Percentiles rank a stretch among this genome's conserved stretches.
phyloP scores from a whole-genome alignment of 2,888 invertebrate genomes.

The Patella ulyssiponensis region DNA sequence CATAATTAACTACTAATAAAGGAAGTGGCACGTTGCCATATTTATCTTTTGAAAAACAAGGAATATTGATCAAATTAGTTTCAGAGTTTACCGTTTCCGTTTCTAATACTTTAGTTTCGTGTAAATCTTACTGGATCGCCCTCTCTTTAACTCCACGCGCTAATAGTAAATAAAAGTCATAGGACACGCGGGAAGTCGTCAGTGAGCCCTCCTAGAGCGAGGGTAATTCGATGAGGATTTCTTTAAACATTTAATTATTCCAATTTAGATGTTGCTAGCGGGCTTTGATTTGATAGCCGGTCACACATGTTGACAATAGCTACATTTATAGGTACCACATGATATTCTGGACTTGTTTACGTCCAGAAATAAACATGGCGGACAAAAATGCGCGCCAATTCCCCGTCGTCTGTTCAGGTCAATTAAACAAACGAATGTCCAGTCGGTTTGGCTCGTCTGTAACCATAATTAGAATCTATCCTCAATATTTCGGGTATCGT shows the following conservation, averaged over 20 bases:
- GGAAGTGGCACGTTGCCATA: not conserved
- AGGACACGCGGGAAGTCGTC: slow-evolving; percentile 1
- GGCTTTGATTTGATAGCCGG: not conserved
- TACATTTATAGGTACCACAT: not conserved
- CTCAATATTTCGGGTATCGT: no score
- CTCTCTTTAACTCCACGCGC: not conserved
- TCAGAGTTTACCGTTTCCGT: not conserved
- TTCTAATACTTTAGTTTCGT: not conserved
- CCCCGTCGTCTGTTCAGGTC: no score
- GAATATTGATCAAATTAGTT: not conserved
- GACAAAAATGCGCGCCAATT: not conserved
- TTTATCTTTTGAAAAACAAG: not conserved
- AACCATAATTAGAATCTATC: no score
- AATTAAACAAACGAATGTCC: no score
- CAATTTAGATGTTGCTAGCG: not conserved
- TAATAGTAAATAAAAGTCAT: not conserved
- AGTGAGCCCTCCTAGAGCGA: not conserved
- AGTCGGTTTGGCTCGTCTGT: no score
- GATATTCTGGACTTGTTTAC: not conserved
- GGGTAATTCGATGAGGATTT: not conserved
- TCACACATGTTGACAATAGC: not conserved
- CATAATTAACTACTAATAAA: not conserved
- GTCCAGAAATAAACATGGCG: slow-evolving; percentile 1
- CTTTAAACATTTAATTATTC: slow-evolving; percentile 11
- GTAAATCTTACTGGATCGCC: not conserved